Base-by-base conservation (phyloP, 2,797 vertebrate genomes). In the Danio tinwini region DNA sequence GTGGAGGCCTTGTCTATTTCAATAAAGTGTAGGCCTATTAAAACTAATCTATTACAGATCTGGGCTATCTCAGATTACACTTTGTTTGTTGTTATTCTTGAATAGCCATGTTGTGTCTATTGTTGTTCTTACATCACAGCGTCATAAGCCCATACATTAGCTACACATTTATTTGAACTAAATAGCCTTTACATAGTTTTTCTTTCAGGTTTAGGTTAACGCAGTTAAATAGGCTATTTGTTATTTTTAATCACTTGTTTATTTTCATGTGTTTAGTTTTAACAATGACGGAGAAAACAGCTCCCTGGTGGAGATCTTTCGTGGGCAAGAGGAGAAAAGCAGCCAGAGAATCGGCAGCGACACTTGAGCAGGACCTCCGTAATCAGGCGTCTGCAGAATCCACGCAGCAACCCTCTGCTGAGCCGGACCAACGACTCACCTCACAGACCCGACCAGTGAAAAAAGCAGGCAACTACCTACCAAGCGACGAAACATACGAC, bases 221-320 rank as follows among this genome's bases (percentile, higher is more conserved):
- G 7, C 21, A 39, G 39, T 40, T 45, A 29, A 29, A 29, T 29
- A 3, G n/a, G n/a, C n/a, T 29, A 1, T 29, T n/a, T 29, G n/a
- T n/a, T n/a, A n/a, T n/a, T 53, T 19, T 49, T 37, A 13, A 29
- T 19, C 40, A 6, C 17, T 17, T 40, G 17, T 52, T 69, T 76
- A 5, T 64, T 68, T 14, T 65, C 13, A 52, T 40, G 73, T 77
- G 68, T 55, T 45, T 37, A 55, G 65, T 44, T 81, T 74, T 75
- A 16, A 89, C 83, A 52, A 96, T 96, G 96, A 92, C 95, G 3
- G 92, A 95, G 52, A 92, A 89, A 84, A 82, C 74, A 7, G 11
- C 74, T 19, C 88, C 91, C 37, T 98, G 97, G 97, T 98, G 97
- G 97, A 97, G 93, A 87, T 91, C 95, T 0, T 93, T 99, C 73